Percentiles rank a stretch among this genome's conserved stretches.
phyloP scores from a whole-genome alignment of 2,888 invertebrate genomes.

The Achlya flavicornis region DNA sequence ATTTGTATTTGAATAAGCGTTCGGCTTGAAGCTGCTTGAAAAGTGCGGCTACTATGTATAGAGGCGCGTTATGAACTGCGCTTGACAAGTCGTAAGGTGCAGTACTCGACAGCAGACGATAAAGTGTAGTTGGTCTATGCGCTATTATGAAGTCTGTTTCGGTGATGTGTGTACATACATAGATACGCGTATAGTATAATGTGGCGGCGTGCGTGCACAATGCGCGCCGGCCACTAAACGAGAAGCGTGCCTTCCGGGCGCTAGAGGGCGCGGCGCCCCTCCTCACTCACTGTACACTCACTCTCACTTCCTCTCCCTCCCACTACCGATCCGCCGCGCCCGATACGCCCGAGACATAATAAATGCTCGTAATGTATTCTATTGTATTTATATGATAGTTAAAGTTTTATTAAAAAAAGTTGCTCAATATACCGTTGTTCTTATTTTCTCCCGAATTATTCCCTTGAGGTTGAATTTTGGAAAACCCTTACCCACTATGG shows the following conservation, averaged over 20 bases:
- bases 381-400: conserved; percentile 80
- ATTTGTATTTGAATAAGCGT: too few relatives aligned
- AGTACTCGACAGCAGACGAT: too few relatives aligned
- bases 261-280: conserved; percentile 33
- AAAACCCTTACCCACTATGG: too few relatives aligned
- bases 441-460: conserved; percentile 19
- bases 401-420: conserved; percentile 78
- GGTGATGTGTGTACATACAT: not conserved
- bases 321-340: conserved; percentile 31
- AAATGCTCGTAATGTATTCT: conserved; percentile 78
- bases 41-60: too few relatives aligned
- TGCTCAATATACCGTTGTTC: conserved; percentile 66
- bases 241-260: conserved; percentile 73
- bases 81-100: too few relatives aligned
- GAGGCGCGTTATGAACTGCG: too few relatives aligned
- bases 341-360: conserved; percentile 63
- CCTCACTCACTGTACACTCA: too few relatives aligned
- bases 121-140: too few relatives aligned
- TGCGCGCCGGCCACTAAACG: conserved; percentile 42
- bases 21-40: too few relatives aligned
- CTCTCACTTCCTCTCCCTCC: not conserved
- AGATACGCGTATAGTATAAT: not conserved
- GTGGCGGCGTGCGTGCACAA: conserved; percentile 35
- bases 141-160: not conserved
- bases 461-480: too few relatives aligned